Evolutionary conservation across 1,140 invertebrate genomes (phyloP), one percentile per base, ranked within the genome.

Genomic region (Listronotus oregonensis): DNA sequence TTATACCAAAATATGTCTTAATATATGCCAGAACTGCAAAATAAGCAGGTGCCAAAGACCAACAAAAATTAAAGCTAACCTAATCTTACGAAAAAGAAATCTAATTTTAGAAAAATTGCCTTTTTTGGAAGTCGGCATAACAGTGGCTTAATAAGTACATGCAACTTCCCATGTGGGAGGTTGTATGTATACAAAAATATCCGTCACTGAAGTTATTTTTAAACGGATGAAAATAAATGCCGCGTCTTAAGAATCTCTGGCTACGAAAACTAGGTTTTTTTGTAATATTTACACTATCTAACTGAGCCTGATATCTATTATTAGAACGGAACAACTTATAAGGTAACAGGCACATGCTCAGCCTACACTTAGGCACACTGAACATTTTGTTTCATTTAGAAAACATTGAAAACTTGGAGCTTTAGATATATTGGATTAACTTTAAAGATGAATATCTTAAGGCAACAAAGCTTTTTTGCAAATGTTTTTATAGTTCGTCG

Each of bases 271-370:
- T 59, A 68, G 55, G 37, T 61, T 65, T 68, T 65, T 68, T 60
- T 61, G 67, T 65, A 66, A 68, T 68, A 68, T 68, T 65, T 68
- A 68, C 67, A 55, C 57, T 61, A 67, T 62, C 49, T 43, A 42
- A 51, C 21, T 12, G 15, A 31, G 17, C 43, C 57, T 32, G 18
- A 27, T 1, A 40, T 11, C 49, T 63, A 63, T 54, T 54, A 21
- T 54, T 63, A 54, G 60, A 54, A 27, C 60, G 32, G 21, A 63
- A 54, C 42, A 43, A 15, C 60, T 63, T 63, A 63, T 63, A 63
- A 50, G 60, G 60, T 47, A 63, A 42, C 60, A 31, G 17, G 21
- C 21, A 3, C 21, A 27, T 27, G 21, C 21, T 27, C 21, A 27
- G 5, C 21, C 21, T 27, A 27, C 21, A 27, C 21, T 27, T 27